Evolutionary conservation across 2,797 vertebrate species (phyloP), one percentile per base, ranked within the genome.

Genomic region (Chelon auratus): DNA sequence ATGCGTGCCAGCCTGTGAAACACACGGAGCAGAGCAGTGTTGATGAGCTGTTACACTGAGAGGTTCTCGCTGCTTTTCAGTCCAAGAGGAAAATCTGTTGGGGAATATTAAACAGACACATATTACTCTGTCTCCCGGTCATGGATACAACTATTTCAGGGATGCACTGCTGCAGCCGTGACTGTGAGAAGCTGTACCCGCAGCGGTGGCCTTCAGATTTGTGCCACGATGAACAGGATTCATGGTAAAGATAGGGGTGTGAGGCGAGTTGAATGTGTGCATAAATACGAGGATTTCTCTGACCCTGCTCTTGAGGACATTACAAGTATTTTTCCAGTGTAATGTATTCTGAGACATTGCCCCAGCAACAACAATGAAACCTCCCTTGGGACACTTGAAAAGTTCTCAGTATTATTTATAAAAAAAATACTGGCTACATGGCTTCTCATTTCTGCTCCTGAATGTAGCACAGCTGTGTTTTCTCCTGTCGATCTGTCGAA

Each of bases 351-450:
- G 9, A 33, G 30, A 20, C 30, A 12, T 45, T 33, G 70, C 55
- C 71, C 72, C 77, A 77, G 57, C 68, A 77, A 67, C 62, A 80
- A 68, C 62, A 65, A 53, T 70, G 66, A 80, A 63, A 13, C 42
- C 13, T 88, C 84, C 67, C 77, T 0, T 18, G 77, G 75, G 83
- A 86, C 64, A 81, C 58, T 63, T 37, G n/a, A 74, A 73, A 30
- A 40, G 3, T 45, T 79, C 62, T 68, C 78, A 43, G 50, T 71
- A 43, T 73, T 87, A 79, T 86, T 80, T 84, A 75, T 83, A 71
- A 77, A 80, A 47, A 65, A 60, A 22, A n/a, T n/a, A n/a, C n/a
- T n/a, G n/a, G n/a, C n/a, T n/a, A 36, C 30, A 12, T 30, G 39
- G 63, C 47, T 57, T 51, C 51, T 40, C 56, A 42, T 82, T 79